These are phyloP conservation scores for Gadus chalcogrammus DNA, from an alignment of 2,113 vertebrate species.

Conservation along the genomic window DNA sequence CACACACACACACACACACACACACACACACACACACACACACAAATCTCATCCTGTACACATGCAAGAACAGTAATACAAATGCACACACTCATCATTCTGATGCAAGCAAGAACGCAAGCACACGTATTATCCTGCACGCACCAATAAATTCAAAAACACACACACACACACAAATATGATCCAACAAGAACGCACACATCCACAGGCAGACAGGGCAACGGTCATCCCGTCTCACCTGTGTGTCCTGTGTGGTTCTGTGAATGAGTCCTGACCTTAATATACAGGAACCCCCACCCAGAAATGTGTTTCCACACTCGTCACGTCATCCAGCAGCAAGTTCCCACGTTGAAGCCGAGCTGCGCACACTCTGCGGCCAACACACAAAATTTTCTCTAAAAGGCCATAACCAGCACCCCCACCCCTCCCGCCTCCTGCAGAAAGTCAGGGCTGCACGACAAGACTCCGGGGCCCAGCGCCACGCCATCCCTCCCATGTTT, in stretches of 20 bases:
- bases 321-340: slow-evolving; percentile 36
- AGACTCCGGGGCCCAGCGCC: slow-evolving; percentile 9
- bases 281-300: slow-evolving; percentile 61
- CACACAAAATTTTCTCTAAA: slow-evolving; percentile 36
- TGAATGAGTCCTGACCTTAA: slow-evolving; percentile 49
- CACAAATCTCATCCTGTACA: too few relatives aligned
- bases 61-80: too few relatives aligned
- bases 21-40: too few relatives aligned
- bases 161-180: too few relatives aligned
- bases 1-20: too few relatives aligned
- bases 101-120: too few relatives aligned
- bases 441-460: slow-evolving; percentile 34
- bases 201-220: background rate
- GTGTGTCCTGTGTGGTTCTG: slow-evolving; percentile 45
- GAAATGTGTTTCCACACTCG: slow-evolving; percentile 61
- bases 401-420: slow-evolving; percentile 21
- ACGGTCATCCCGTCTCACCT: slow-evolving; percentile 44
- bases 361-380: slow-evolving; percentile 28
- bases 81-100: too few relatives aligned
- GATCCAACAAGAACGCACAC: background rate
- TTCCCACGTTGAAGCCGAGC: slow-evolving; percentile 9
- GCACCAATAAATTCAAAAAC: too few relatives aligned
- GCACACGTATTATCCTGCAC: too few relatives aligned
- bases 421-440: slow-evolving; percentile 27
- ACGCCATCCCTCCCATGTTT: slow-evolving; percentile 20